Conservation (phyloP, 2,888 invertebrate species). For the Zaprionus bogoriensis region DNA sequence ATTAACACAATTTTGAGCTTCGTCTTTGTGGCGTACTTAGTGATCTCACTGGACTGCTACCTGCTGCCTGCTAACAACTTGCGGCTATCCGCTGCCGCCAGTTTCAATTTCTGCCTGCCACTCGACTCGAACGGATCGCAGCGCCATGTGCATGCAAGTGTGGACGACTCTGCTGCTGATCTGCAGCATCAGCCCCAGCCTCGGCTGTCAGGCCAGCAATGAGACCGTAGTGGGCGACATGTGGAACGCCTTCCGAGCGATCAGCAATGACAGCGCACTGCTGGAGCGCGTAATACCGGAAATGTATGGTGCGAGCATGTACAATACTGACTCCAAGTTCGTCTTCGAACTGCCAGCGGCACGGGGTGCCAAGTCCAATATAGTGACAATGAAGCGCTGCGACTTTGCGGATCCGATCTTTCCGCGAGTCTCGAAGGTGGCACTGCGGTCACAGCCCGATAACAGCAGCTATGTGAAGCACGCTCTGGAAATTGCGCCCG, state of each 20-base stretch:
- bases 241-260: constrained; percentile 71
- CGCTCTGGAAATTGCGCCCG: constrained; percentile 13
- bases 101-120: constrained; percentile 65
- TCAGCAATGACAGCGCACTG: constrained; percentile 69
- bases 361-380: constrained; percentile 26
- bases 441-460: background rate
- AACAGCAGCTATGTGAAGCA: constrained; percentile 38
- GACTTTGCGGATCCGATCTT: constrained; percentile 79
- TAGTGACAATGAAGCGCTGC: constrained; percentile 71
- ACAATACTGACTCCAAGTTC: constrained; percentile 68
- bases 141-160: constrained; percentile 14
- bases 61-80: constrained; percentile 36
- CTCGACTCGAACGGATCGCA: constrained; percentile 56
- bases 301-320: constrained; percentile 76
- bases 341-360: constrained; percentile 72
- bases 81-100: constrained; percentile 63
- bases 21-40: constrained; percentile 44
- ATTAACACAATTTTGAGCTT: constrained; percentile 69
- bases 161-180: background rate
- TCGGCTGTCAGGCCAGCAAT: constrained; percentile 17
- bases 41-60: constrained; percentile 8
- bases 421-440: constrained; percentile 66
- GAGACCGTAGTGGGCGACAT: constrained; percentile 65
- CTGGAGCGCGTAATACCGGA: constrained; percentile 69
- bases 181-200: background rate